These are phyloP conservation scores for Nymphalis io DNA, from an alignment of 1,140 invertebrate species.

Conservation along the genomic window DNA sequence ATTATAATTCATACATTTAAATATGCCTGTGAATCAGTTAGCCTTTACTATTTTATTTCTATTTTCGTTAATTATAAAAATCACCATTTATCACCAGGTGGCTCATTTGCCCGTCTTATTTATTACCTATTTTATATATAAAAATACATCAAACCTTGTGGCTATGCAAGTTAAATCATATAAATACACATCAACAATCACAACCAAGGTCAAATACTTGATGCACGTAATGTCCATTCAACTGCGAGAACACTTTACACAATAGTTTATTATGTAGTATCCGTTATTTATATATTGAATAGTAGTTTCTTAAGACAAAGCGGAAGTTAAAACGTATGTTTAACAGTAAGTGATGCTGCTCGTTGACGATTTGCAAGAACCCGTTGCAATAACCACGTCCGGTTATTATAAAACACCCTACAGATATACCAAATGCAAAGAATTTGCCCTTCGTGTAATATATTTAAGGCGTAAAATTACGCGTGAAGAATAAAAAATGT, in stretches of 20 bases:
- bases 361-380: slow-evolving; percentile 36
- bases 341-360: slow-evolving; percentile 35
- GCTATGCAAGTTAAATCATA: not conserved
- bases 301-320: slow-evolving; percentile 29
- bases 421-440: slow-evolving; percentile 15
- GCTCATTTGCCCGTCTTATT: too few relatives aligned
- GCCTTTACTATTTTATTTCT: too few relatives aligned
- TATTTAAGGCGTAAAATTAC: not conserved
- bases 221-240: slow-evolving; percentile 18
- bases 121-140: too few relatives aligned
- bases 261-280: slow-evolving; percentile 24
- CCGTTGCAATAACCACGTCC: slow-evolving; percentile 45
- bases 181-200: slow-evolving; percentile 12
- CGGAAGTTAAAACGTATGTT: slow-evolving; percentile 41
- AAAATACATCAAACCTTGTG: not conserved
- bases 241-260: slow-evolving; percentile 10
- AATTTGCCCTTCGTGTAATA: not conserved
- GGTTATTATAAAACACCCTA: slow-evolving; percentile 46
- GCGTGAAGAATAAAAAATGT: not conserved
- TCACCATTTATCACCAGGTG: too few relatives aligned
- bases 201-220: slow-evolving; percentile 22
- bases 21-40: too few relatives aligned
- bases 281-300: slow-evolving; percentile 22
- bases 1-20: too few relatives aligned
- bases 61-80: too few relatives aligned